phyloP scores from a whole-genome alignment of 35 echinoderm and acorn worm genomes.

The Heliocidaris erythrogramma region DNA sequence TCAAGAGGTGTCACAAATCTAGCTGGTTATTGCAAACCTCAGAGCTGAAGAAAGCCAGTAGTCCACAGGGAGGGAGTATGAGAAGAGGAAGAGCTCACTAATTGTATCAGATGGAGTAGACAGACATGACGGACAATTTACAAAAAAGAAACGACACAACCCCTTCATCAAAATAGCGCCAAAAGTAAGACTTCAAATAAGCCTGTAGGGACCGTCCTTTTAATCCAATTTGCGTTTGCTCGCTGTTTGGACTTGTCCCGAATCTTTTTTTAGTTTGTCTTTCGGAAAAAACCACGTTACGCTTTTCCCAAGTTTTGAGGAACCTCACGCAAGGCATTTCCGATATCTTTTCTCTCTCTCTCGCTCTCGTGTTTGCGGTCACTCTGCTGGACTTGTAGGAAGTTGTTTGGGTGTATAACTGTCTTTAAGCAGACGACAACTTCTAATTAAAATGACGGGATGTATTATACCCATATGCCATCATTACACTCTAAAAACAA shows the following conservation, averaged over 20 bases:
- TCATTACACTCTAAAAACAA: background rate
- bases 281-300: background rate
- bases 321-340: constrained; percentile 1
- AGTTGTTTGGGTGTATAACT: background rate
- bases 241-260: background rate
- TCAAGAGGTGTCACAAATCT: background rate
- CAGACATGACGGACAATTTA: background rate
- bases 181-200: background rate
- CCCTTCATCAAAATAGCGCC: background rate
- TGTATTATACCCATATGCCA: background rate
- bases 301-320: background rate
- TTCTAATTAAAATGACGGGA: background rate
- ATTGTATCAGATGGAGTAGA: background rate
- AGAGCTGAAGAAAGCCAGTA: background rate
- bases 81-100: background rate
- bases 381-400: background rate
- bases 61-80: background rate
- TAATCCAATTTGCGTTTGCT: background rate
- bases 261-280: background rate
- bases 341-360: background rate
- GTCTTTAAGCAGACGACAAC: background rate
- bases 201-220: background rate
- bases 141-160: background rate
- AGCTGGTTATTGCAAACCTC: background rate
- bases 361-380: background rate